Conservation (phyloP, 2,113 vertebrate species). For the Macquaria australasica region DNA sequence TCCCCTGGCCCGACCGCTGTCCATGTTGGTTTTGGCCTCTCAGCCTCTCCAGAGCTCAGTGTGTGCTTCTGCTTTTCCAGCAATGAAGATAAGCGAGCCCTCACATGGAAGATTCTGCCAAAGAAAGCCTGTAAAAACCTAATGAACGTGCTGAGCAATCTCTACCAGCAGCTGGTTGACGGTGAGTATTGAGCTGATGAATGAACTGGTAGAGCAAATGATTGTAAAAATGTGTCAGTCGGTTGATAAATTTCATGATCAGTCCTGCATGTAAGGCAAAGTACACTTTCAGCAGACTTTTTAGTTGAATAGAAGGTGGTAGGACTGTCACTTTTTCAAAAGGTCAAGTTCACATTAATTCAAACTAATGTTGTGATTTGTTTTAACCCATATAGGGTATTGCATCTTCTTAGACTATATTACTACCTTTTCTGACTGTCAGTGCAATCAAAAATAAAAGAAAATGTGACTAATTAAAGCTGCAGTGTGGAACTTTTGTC, state of each 20-base stretch:
- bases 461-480: not conserved
- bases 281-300: not conserved
- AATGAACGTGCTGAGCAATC: conserved; percentile 92
- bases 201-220: not conserved
- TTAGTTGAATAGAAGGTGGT: not conserved
- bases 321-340: not conserved
- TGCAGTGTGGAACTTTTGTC: too few species aligned
- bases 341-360: not conserved
- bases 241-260: conserved; percentile 2
- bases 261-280: not conserved
- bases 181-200: conserved; percentile 85
- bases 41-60: conserved; percentile 21
- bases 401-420: not conserved
- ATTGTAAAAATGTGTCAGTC: not conserved
- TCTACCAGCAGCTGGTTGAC: conserved; percentile 93
- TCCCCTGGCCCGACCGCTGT: not conserved
- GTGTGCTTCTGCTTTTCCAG: conserved; percentile 80
- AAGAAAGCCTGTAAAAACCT: conserved; percentile 99
- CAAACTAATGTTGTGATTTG: not conserved
- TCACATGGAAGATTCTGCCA: conserved; percentile 97
- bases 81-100: conserved; percentile 92
- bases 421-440: not conserved
- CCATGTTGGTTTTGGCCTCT: conserved; percentile 50
- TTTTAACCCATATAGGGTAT: not conserved
- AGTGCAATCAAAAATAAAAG: not conserved